Conservation (phyloP, 2,888 invertebrate species). For the Himalopsyche japonica region DNA sequence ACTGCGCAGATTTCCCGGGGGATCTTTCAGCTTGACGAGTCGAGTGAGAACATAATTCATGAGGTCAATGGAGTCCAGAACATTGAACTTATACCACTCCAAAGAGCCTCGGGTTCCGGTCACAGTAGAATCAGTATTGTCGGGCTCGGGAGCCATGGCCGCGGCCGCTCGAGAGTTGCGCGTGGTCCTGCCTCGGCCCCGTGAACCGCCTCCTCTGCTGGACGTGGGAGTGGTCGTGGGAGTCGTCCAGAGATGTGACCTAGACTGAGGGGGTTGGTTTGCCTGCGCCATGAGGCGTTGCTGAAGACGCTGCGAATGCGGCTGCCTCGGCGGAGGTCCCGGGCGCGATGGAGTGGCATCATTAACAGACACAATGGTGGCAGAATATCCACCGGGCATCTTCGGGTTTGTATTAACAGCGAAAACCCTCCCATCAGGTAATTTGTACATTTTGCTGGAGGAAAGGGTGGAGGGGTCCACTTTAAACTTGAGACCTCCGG, state of each 20-base stretch:
- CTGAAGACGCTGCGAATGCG: conserved; percentile 41
- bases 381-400: conserved; percentile 60
- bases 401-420: conserved; percentile 57
- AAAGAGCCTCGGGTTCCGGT: conserved; percentile 44
- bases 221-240: neutral
- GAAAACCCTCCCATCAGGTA: conserved; percentile 58
- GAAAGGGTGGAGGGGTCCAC: conserved; percentile 59
- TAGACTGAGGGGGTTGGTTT: neutral
- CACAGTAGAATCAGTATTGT: conserved; percentile 21
- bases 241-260: conserved; percentile 17
- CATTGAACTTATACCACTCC: conserved; percentile 65
- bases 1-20: conserved; percentile 54
- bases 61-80: conserved; percentile 61
- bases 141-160: conserved; percentile 19
- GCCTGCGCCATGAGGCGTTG: neutral
- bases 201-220: neutral
- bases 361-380: conserved; percentile 57
- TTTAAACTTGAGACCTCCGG: conserved; percentile 57
- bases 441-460: conserved; percentile 58
- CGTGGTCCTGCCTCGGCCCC: neutral
- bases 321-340: conserved; percentile 34
- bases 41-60: conserved; percentile 61
- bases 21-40: conserved; percentile 57
- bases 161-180: neutral
- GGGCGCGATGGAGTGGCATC: conserved; percentile 42